phyloP scores from a whole-genome alignment of 2,797 vertebrate genomes.

The Pelodytes ibericus region DNA sequence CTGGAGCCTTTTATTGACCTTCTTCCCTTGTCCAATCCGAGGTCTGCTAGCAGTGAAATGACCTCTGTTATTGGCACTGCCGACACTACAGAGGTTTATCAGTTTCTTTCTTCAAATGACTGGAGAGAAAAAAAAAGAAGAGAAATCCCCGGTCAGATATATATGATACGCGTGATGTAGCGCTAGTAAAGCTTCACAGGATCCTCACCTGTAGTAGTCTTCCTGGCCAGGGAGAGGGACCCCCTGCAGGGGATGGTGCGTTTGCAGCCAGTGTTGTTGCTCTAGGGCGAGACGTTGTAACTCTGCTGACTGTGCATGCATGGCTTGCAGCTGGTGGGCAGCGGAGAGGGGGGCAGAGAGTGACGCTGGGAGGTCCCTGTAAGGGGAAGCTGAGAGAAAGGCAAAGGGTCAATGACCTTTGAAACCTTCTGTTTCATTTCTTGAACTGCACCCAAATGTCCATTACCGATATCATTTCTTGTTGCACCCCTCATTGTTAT shows the following conservation, averaged over 20 bases:
- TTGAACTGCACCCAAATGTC: background rate
- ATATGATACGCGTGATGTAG: too few species aligned
- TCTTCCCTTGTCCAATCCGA: constrained; percentile 27
- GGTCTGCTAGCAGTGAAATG: constrained; percentile 27
- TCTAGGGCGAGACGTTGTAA: constrained; percentile 98
- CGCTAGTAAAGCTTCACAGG: background rate
- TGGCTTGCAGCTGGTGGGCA: constrained; percentile 97
- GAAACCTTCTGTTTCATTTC: background rate
- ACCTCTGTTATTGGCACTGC: constrained; percentile 59
- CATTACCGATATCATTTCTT: too few species aligned
- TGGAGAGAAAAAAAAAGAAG: constrained; percentile 63
- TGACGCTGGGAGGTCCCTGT: constrained; percentile 94
- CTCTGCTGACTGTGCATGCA: constrained; percentile 98
- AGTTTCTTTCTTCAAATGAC: constrained; percentile 98
- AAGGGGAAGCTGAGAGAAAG: constrained; percentile 83
- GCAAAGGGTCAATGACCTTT: background rate
- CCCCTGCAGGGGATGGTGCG: constrained; percentile 80
- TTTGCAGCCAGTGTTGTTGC: constrained; percentile 93
- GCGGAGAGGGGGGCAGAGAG: constrained; percentile 94
- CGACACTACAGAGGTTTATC: constrained; percentile 94
- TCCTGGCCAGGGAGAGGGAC: constrained; percentile 91
- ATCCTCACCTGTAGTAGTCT: constrained; percentile 93
- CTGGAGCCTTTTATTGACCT: constrained; percentile 14
- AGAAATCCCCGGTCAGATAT: too few species aligned
- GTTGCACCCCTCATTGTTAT: too few species aligned